A percentile compares a stretch with the other conserved stretches of the same genome.
Evolutionary conservation across 2,888 invertebrate species (phyloP).

Genomic region (Trichopria drosophilae): DNA sequence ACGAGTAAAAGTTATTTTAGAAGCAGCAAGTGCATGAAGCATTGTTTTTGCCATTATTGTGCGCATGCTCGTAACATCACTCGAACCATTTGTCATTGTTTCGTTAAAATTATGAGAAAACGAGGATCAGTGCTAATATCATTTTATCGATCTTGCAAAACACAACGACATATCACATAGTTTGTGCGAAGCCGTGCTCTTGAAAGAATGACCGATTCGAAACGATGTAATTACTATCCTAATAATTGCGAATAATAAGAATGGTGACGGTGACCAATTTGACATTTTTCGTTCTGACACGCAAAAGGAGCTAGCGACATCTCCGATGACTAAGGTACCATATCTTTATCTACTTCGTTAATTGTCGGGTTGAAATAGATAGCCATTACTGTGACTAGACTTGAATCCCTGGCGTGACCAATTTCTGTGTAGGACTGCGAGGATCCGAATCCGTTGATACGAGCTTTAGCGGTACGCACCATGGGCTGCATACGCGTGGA

Average conservation of each 20-base stretch:
- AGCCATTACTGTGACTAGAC: conserved; percentile 58
- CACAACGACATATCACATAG: too few species aligned
- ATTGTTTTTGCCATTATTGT: too few species aligned
- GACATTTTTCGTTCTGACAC: conserved; percentile 60
- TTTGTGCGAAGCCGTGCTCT: conserved; percentile 57
- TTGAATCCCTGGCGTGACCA: conserved; percentile 60
- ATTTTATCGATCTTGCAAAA: too few species aligned
- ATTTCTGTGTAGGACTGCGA: conserved; percentile 87
- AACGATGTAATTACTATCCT: conserved; percentile 11
- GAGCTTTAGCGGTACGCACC: conserved; percentile 96
- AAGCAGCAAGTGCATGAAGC: too few species aligned
- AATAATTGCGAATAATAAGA: conserved; percentile 42
- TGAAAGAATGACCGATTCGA: conserved; percentile 55
- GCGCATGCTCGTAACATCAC: too few species aligned
- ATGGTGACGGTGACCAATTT: conserved; percentile 60
- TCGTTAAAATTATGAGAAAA: too few species aligned
- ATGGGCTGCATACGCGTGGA: conserved; percentile 99
- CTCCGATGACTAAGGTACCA: conserved; percentile 59
- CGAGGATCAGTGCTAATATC: too few species aligned
- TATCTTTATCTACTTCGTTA: conserved; percentile 45
- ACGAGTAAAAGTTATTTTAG: too few species aligned
- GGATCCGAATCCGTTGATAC: conserved; percentile 97
- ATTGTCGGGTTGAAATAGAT: conserved; percentile 55
- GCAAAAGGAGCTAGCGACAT: conserved; percentile 59
- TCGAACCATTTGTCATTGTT: too few species aligned